phyloP scores from a whole-genome alignment of 2,113 vertebrate genomes.

The Oryctolagus cuniculus region DNA sequence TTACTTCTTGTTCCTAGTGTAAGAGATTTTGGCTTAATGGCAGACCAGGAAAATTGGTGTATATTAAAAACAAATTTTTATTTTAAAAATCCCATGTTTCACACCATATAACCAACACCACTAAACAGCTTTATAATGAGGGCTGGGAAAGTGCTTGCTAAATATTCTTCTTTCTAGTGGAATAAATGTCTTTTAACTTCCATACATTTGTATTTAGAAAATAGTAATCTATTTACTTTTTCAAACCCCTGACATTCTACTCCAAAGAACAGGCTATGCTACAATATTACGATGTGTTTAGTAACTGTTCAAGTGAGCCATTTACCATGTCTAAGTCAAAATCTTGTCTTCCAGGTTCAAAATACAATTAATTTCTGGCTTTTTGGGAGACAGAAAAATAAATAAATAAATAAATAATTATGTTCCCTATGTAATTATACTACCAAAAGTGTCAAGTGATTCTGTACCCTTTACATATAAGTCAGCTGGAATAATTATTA shows the following conservation, averaged over 20 bases:
- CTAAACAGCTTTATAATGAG: not conserved
- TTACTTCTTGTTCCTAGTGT: rapidly evolving
- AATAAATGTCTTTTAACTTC: not conserved
- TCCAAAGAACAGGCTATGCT: not conserved
- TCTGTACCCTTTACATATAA: conserved; percentile 45
- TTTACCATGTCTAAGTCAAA: conserved; percentile 36
- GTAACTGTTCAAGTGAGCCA: not conserved
- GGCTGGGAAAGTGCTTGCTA: not conserved
- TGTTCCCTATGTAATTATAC: conserved; percentile 52
- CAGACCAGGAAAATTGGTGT: not conserved
- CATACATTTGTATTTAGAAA: not conserved
- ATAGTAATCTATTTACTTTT: not conserved
- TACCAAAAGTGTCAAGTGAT: conserved; percentile 39
- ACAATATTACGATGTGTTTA: not conserved
- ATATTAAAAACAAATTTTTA: not conserved
- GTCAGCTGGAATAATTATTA: conserved; percentile 71
- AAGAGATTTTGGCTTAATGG: not conserved
- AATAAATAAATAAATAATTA: conserved; percentile 53
- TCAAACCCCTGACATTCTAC: not conserved
- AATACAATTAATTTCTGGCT: conserved; percentile 59
- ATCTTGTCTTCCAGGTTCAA: conserved; percentile 50
- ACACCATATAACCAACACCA: not conserved
- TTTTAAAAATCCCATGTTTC: not conserved
- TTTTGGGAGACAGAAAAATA: conserved; percentile 19
- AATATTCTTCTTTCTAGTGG: not conserved